Evolutionary conservation across 2,113 vertebrate species (phyloP), one percentile per base, ranked within the genome.

Genomic region (Trichomycterus rosablanca): DNA sequence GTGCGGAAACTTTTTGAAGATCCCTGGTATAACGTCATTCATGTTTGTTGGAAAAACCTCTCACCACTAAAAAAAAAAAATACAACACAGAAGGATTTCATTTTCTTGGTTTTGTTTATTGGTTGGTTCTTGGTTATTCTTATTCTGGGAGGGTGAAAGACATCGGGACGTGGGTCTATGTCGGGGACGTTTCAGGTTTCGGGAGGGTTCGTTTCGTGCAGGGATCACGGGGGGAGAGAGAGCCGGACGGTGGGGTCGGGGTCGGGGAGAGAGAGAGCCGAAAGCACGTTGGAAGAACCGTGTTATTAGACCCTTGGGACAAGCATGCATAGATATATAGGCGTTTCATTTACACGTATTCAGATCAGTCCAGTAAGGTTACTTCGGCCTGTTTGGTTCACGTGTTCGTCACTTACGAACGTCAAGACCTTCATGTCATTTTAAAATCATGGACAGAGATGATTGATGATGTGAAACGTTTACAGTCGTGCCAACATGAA

Each of bases 271-370:
- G 52, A 62, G 28, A 63, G 32, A 45, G 28, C 44, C 65, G 59
- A 59, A 32, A 52, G 67, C 75, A 78, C 22, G 63, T 51, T 76
- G 73, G 80, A 83, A 80, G 74, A 85, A 78, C 76, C 74, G 24
- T 78, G 72, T 66, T 48, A 77, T 68, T 76, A 79, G 73, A 80
- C 70, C 75, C 65, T 59, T 76, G 78, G 80, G 75, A 73, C 76
- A 67, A 82, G 80, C 83, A 87, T 84, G 86, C 83, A 85, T 86
- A 83, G 83, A 78, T 84, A 78, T 84, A 80, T 76, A 79, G 73
- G 72, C 73, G 76, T 78, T 59, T 59, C 69, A 66, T 72, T 68
- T 63, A 46, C 68, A 78, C 68, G 51, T 75, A 52, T 77, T 68
- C 76, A 76, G 71, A 74, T 66, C 43, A n/a, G n/a, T n/a, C n/a